Evolutionary conservation across 2,888 invertebrate genomes (phyloP), one percentile per base, ranked within the genome.

Genomic region (Acleris cristana): DNA sequence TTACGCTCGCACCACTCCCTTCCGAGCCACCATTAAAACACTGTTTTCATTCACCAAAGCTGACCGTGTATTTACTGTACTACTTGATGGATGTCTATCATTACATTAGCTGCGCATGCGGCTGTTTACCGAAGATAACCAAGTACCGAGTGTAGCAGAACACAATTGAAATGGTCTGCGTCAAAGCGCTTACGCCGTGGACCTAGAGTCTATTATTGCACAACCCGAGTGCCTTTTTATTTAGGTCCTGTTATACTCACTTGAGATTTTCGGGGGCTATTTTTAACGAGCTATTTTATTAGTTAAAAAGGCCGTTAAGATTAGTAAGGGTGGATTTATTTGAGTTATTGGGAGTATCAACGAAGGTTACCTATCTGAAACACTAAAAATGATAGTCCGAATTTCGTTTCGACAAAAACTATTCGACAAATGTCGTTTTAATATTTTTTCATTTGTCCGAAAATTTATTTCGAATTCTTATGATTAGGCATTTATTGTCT

Each of bases 221-320:
- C 34, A 74, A 76, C 73, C 70, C 49, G 76, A 75, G 77, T 10
- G 34, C 34, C 34, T 34, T 34, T 10, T 34, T 34, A 34, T 34
- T 34, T 34, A 34, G 10, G 10, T 34, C 34, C 34, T 34, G 34
- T 34, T 34, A 10, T 34, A 34, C 34, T 34, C 87, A 85, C 89
- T 88, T 82, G 87, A 90, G 85, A 85, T 85, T 86, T 89, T 88
- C 89, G 86, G 91, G 89, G 87, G 92, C 90, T 92, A 91, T 92
- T 91, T 91, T 84, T 84, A 90, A 90, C 89, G 86, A 86, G 82
- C 83, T 86, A 83, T 90, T 91, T 91, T 91, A 92, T 90, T 90
- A 89, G 90, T 89, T 91, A 88, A 88, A 89, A 90, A 85, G 91
- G 89, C 89, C 89, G 90, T 91, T 92, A 88, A 92, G 92, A 92